These are phyloP conservation scores for Lasioglossum leucozonium DNA, from an alignment of 2,888 invertebrate species.

Conservation along the genomic window DNA sequence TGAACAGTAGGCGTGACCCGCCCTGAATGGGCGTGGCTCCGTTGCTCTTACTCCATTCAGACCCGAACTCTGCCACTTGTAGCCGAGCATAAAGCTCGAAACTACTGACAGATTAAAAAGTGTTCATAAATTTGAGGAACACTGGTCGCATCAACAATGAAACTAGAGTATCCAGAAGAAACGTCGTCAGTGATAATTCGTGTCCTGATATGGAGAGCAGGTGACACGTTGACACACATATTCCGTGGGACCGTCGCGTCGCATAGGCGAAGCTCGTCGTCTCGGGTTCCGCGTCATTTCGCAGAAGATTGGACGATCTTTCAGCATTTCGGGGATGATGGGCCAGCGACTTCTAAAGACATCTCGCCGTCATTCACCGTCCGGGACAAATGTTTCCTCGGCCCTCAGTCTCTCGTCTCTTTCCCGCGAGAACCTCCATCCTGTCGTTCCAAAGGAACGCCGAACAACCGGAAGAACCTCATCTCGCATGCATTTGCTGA, in stretches of 20 bases:
- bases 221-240: not conserved
- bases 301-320: slow-evolving; percentile 31
- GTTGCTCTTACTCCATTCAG: not conserved
- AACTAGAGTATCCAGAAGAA: not conserved
- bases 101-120: not conserved
- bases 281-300: slow-evolving; percentile 35
- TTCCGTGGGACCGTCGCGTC: not conserved
- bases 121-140: not conserved
- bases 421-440: not conserved
- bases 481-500: slow-evolving; percentile 12
- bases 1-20: not conserved
- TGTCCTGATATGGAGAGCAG: not conserved
- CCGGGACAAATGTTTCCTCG: slow-evolving; percentile 11
- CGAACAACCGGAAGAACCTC: slow-evolving; percentile 10
- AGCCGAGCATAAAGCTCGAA: not conserved
- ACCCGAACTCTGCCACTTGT: not conserved
- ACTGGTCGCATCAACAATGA: not conserved
- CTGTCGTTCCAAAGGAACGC: not conserved
- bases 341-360: slow-evolving; percentile 24
- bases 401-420: not conserved
- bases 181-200: not conserved
- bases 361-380: slow-evolving; percentile 10
- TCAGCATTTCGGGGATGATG: slow-evolving; percentile 21
- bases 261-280: not conserved
- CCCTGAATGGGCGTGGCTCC: not conserved